phyloP scores from a whole-genome alignment of 2,113 vertebrate species.

The Triplophysa rosa region DNA sequence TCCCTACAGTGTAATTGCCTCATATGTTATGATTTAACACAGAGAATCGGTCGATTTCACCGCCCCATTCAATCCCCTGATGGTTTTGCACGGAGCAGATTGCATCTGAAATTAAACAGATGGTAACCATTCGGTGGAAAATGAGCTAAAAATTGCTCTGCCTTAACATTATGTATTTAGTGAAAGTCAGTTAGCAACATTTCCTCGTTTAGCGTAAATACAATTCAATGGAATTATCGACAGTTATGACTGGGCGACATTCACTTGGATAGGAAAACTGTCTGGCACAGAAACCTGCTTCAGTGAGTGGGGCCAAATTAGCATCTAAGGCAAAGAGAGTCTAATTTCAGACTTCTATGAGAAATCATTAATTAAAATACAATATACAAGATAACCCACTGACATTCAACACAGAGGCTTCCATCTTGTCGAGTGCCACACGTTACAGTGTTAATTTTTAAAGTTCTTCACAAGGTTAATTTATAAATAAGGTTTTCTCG shows the following conservation, averaged over 20 bases:
- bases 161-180: constrained; percentile 65
- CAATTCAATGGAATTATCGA: constrained; percentile 59
- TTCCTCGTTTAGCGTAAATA: constrained; percentile 58
- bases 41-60: constrained; percentile 64
- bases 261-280: constrained; percentile 65
- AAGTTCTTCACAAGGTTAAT: not conserved
- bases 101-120: constrained; percentile 77
- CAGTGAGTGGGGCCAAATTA: constrained; percentile 48
- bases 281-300: constrained; percentile 55
- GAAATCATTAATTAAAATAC: not conserved
- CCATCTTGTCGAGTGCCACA: not conserved
- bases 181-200: constrained; percentile 60
- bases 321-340: constrained; percentile 27
- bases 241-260: constrained; percentile 60
- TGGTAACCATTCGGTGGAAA: constrained; percentile 72
- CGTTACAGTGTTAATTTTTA: not conserved
- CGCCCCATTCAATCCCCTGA: constrained; percentile 66
- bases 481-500: not conserved
- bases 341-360: constrained; percentile 25
- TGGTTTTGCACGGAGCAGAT: constrained; percentile 70
- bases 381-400: constrained; percentile 12
- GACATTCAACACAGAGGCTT: not conserved
- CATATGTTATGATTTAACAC: constrained; percentile 67
- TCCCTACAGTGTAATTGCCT: constrained; percentile 60
- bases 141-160: constrained; percentile 67